Evolutionary conservation across 53 echinoderm and acorn worm genomes (phyloP), one percentile per base, ranked within the genome.

Genomic region (Antedon mediterranea): DNA sequence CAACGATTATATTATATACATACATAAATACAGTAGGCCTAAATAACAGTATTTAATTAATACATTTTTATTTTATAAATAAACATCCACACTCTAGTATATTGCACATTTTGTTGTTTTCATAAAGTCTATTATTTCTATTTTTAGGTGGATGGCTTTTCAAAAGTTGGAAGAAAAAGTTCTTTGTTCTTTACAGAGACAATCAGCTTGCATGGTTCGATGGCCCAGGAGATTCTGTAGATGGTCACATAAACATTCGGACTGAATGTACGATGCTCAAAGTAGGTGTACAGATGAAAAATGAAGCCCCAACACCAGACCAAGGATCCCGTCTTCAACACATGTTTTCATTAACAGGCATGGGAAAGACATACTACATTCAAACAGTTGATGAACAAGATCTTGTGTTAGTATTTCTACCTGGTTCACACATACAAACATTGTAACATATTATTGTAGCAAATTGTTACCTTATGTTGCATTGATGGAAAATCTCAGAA

Each of bases 391-490:
- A 76, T 20, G 82, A 88, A 31, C 85, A 85, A 26, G 85, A 85
- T 0, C 72, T 91, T 28, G 20, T 91, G 91, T 91, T 85, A 83
- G 91, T 29, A n/a, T n/a, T n/a, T n/a, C n/a, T n/a, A n/a, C n/a
- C n/a, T n/a, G n/a, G n/a, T n/a, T n/a, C n/a, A n/a, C n/a, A n/a
- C n/a, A n/a, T n/a, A n/a, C n/a, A n/a, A n/a, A n/a, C n/a, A n/a
- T n/a, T n/a, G n/a, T n/a, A n/a, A n/a, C n/a, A n/a, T n/a, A n/a
- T n/a, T n/a, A n/a, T n/a, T n/a, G n/a, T n/a, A n/a, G n/a, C n/a
- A n/a, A n/a, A n/a, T n/a, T n/a, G n/a, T n/a, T n/a, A n/a, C n/a
- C n/a, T n/a, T n/a, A n/a, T n/a, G n/a, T n/a, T n/a, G n/a, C n/a
- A n/a, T n/a, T n/a, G n/a, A n/a, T n/a, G n/a, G n/a, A n/a, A n/a